These are phyloP conservation scores for Alexandromys fortis DNA, from an alignment of 2,113 vertebrate genomes.

Conservation along the genomic window DNA sequence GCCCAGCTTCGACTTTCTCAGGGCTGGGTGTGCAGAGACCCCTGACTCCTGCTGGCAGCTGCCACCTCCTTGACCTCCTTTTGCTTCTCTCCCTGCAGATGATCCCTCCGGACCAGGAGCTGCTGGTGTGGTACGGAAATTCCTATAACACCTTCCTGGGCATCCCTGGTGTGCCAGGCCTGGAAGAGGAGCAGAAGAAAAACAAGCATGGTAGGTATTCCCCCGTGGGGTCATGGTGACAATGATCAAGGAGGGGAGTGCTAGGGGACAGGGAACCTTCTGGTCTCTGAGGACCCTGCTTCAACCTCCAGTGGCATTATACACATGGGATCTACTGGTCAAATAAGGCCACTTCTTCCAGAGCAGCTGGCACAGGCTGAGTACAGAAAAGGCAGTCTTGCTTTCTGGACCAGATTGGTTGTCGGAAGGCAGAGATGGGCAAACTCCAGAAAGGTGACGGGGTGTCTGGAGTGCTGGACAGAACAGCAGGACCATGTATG, in stretches of 20 bases:
- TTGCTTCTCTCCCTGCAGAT: constrained; percentile 85
- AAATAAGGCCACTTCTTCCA: neutral
- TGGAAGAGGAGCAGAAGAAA: constrained; percentile 97
- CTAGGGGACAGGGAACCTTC: neutral
- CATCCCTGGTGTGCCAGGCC: constrained; percentile 94
- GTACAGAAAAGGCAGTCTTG: neutral
- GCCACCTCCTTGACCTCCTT: neutral
- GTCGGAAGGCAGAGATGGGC: neutral
- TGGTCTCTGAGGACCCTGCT: neutral
- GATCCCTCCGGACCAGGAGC: constrained; percentile 97
- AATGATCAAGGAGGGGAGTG: neutral
- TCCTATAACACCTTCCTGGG: constrained; percentile 97
- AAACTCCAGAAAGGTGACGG: neutral
- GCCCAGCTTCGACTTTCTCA: neutral
- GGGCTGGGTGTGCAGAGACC: neutral
- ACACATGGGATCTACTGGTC: neutral
- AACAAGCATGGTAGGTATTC: constrained; percentile 90
- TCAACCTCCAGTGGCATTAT: neutral
- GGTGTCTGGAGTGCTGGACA: neutral
- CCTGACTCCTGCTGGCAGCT: accelerated
- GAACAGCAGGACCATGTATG: neutral
- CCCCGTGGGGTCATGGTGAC: neutral
- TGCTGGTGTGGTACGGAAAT: constrained; percentile 98
- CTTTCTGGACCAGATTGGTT: neutral
- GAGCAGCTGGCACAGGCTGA: neutral